These are phyloP conservation scores for Nemoura dubitans DNA, from an alignment of 2,888 invertebrate species.

Conservation along the genomic window DNA sequence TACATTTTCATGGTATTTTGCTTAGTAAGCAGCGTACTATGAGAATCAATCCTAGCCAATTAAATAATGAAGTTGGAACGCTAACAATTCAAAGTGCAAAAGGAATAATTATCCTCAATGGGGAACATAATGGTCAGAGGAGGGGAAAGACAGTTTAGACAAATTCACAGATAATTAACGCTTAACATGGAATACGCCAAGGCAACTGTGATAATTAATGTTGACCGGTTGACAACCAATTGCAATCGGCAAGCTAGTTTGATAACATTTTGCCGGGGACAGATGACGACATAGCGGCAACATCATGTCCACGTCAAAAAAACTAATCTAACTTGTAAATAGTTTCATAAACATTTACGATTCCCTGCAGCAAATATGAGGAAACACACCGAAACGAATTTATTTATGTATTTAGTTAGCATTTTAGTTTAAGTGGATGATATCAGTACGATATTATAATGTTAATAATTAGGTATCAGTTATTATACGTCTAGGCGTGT, in stretches of 20 bases:
- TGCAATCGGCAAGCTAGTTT: background rate
- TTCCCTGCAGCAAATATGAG: background rate
- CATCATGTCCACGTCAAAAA: background rate
- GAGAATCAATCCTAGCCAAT: background rate
- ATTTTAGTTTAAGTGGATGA: background rate
- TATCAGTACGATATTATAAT: background rate
- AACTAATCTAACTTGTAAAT: background rate
- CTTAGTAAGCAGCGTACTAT: background rate
- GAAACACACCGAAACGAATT: background rate
- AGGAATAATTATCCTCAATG: background rate
- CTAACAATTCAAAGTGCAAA: background rate
- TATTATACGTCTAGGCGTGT: background rate
- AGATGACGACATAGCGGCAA: background rate
- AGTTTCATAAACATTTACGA: background rate
- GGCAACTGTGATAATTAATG: slow-evolving; percentile 25
- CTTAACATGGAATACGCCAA: background rate
- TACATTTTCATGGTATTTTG: background rate
- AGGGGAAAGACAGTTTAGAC: background rate
- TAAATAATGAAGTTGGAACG: background rate
- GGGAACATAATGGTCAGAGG: background rate
- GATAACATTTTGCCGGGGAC: background rate
- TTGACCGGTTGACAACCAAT: background rate
- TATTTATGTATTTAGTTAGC: background rate
- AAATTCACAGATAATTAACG: background rate
- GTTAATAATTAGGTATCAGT: background rate